Conservation (phyloP, 2,888 invertebrate species). For the Napeogenes inachia region DNA sequence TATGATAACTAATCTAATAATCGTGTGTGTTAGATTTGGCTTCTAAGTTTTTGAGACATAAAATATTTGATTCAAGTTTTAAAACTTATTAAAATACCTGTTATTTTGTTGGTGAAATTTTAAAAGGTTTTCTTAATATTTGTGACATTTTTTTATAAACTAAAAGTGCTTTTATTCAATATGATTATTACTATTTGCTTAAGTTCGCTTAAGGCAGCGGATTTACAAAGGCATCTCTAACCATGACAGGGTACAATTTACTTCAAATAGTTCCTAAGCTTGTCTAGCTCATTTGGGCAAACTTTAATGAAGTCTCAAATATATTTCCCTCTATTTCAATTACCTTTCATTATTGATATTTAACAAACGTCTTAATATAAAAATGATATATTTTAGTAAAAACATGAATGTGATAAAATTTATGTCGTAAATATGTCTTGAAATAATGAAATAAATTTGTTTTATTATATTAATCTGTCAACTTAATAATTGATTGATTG, state of each 20-base stretch:
- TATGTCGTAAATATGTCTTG: too few species aligned
- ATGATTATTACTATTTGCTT: neutral
- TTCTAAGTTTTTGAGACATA: too few species aligned
- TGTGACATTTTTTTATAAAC: too few species aligned
- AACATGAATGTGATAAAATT: too few species aligned
- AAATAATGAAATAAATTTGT: neutral
- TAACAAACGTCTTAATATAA: too few species aligned
- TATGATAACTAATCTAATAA: neutral
- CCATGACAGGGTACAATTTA: constrained; percentile 47
- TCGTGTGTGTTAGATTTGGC: too few species aligned
- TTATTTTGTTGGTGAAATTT: neutral
- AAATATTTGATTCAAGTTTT: neutral
- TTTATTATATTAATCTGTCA: constrained; percentile 1
- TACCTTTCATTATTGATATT: neutral
- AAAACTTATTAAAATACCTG: neutral
- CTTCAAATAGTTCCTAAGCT: constrained; percentile 50
- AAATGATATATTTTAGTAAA: too few species aligned
- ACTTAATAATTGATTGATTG: neutral
- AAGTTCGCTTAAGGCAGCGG: constrained; percentile 16
- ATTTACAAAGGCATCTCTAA: constrained; percentile 29
- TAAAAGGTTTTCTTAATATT: neutral
- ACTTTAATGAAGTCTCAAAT: constrained; percentile 55
- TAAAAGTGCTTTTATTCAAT: neutral
- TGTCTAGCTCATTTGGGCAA: constrained; percentile 54
- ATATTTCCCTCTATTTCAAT: constrained; percentile 22